These are phyloP conservation scores for Centropyge bicolor DNA, from an alignment of 2,797 vertebrate genomes.

Conservation along the genomic window DNA sequence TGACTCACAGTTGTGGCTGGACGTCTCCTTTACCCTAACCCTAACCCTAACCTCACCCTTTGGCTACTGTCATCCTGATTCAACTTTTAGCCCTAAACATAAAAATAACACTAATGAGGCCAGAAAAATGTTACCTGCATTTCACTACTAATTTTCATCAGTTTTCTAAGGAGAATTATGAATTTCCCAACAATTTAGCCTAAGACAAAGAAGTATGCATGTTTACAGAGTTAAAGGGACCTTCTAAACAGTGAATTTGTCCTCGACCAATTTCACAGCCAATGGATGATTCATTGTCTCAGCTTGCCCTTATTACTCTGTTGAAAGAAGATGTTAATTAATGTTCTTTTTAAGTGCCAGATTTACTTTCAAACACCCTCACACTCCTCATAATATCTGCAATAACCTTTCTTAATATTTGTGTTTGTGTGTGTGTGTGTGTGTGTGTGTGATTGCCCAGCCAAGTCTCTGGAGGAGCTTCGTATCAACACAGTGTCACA, in stretches of 20 bases:
- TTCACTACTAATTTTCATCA: neutral
- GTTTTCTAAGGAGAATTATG: constrained; percentile 8
- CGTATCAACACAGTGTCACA: constrained; percentile 18
- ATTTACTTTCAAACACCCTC: constrained; percentile 58
- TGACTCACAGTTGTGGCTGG: constrained; percentile 34
- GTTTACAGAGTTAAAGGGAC: constrained; percentile 21
- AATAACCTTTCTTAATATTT: constrained; percentile 18
- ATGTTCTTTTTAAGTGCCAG: constrained; percentile 51
- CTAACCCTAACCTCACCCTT: constrained; percentile 19
- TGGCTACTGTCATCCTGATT: constrained; percentile 4
- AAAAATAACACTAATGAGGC: constrained; percentile 39
- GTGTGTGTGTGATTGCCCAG: constrained; percentile 5
- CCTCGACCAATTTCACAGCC: constrained; percentile 53
- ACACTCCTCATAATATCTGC: constrained; percentile 25
- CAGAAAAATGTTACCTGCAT: neutral
- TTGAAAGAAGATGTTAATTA: constrained; percentile 63
- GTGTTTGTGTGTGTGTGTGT: neutral
- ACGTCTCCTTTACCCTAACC: constrained; percentile 27
- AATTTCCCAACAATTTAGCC: neutral
- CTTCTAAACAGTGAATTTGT: constrained; percentile 38
- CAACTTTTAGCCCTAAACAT: constrained; percentile 28
- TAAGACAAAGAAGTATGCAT: neutral
- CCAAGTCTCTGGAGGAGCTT: constrained; percentile 13
- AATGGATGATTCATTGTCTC: constrained; percentile 58
- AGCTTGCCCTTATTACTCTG: constrained; percentile 50